Evolutionary conservation across 2,888 invertebrate species (phyloP), one percentile per base, ranked within the genome.

Genomic region (Octodonta nipae): DNA sequence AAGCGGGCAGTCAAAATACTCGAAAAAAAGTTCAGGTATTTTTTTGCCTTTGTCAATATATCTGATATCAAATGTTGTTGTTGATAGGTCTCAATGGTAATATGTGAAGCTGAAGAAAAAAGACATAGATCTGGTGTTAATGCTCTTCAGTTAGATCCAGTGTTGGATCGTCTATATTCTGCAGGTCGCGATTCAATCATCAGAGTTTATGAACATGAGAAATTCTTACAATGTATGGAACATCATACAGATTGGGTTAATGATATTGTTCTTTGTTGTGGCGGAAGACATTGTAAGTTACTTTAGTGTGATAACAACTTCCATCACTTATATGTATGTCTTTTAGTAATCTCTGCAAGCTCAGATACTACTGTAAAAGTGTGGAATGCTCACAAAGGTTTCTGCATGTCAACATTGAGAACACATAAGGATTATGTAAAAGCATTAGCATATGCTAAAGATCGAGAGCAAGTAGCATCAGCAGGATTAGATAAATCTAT

Each of bases 201-300:
- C 50, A 72, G 98, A 55, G 91, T 84, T 51, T 91, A 87, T 80
- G 80, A 85, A 59, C 70, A 77, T 59, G 82, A 85, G 43, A 76
- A 75, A 32, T 95, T 91, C 56, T 72, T 89, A 38, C 87, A 91
- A 56, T 91, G 93, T 15, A 91, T 99, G 92, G 96, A 98, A 60
- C 96, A 98, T 63, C 98, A 98, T 60, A 96, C 95, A 2, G 98
- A 98, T 63, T 98, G 98, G 98, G 95, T 98, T 29, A 98, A 98
- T 64, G 98, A 98, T 64, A 91, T 99, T 56, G 86, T 96, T 22
- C 69, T 98, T 15, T 98, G 96, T 60, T 95, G 95, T 62, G 86
- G 86, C 43, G 96, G 96, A 20, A 82, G 88, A 61, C 92, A 95
- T 64, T 73, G 87, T 87, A 65, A 65, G 72, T 65, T 33, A 16